phyloP scores from a whole-genome alignment of 2,888 invertebrate genomes.

The Hetaerina titia region DNA sequence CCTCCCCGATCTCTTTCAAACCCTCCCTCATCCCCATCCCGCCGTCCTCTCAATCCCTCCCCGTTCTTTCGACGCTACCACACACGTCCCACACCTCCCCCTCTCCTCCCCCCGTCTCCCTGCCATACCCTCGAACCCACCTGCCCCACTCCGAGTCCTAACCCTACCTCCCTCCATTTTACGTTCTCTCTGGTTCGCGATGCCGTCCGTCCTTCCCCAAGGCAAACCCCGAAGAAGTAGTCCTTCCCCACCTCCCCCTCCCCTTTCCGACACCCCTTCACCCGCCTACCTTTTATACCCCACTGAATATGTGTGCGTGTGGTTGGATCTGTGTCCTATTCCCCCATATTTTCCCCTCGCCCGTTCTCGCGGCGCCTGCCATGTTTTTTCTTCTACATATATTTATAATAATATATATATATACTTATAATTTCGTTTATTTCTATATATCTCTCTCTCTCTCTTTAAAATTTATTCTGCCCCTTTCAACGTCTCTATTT shows the following conservation, averaged over 20 bases:
- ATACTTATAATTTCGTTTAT: slow-evolving; percentile 11
- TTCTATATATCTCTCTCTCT: background rate
- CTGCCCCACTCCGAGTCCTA: background rate
- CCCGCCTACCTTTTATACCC: background rate
- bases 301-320: slow-evolving; percentile 37
- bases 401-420: background rate
- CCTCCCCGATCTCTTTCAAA: no score
- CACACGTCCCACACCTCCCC: background rate
- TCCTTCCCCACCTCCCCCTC: background rate
- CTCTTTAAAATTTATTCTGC: background rate
- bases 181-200: slow-evolving; percentile 33
- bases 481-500: background rate
- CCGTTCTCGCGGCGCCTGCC: slow-evolving; percentile 26
- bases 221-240: slow-evolving; percentile 64
- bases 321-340: slow-evolving; percentile 50
- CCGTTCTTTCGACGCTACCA: background rate
- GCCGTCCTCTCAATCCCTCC: background rate
- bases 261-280: background rate
- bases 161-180: background rate
- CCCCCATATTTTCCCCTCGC: slow-evolving; percentile 58
- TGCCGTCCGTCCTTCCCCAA: slow-evolving; percentile 61
- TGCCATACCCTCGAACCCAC: no score
- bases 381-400: slow-evolving; percentile 45
- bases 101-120: background rate
- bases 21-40: background rate